These are phyloP conservation scores for Pitta sordida DNA, from an alignment of 2,113 vertebrate genomes.

Conservation along the genomic window DNA sequence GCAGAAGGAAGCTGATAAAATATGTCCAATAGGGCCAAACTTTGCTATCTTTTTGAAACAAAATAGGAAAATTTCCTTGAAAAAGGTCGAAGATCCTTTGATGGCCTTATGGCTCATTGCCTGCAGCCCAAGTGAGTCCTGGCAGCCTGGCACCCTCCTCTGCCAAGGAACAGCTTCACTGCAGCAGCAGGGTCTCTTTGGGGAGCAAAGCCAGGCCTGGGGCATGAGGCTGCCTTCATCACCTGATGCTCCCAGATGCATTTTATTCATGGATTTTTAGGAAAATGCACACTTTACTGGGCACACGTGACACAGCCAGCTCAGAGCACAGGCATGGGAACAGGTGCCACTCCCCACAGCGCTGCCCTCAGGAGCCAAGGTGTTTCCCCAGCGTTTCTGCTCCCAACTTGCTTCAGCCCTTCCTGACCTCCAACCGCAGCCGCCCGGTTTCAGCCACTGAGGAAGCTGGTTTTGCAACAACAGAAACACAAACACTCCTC, in stretches of 20 bases:
- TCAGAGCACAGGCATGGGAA: fast-evolving
- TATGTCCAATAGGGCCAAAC: background rate
- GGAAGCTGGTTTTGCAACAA: background rate
- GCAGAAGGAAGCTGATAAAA: background rate
- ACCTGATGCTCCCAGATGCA: fast-evolving
- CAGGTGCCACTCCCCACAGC: fast-evolving
- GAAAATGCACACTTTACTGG: background rate
- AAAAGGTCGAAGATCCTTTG: background rate
- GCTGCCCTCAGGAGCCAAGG: background rate
- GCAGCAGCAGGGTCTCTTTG: background rate
- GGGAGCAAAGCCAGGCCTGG: background rate
- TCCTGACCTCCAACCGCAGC: background rate
- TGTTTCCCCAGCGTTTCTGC: background rate
- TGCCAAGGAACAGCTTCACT: background rate
- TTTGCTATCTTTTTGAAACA: background rate
- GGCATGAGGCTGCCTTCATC: background rate
- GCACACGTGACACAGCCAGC: background rate
- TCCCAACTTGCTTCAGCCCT: background rate
- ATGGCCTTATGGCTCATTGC: background rate
- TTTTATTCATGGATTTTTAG: background rate
- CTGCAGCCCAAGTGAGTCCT: background rate
- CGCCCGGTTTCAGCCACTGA: fast-evolving
- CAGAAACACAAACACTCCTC: background rate
- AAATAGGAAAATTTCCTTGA: background rate
- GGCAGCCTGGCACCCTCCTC: background rate